Evolutionary conservation across 1,140 invertebrate genomes (phyloP), one percentile per base, ranked within the genome.

Genomic region (Neoseiulus cucumeris): DNA sequence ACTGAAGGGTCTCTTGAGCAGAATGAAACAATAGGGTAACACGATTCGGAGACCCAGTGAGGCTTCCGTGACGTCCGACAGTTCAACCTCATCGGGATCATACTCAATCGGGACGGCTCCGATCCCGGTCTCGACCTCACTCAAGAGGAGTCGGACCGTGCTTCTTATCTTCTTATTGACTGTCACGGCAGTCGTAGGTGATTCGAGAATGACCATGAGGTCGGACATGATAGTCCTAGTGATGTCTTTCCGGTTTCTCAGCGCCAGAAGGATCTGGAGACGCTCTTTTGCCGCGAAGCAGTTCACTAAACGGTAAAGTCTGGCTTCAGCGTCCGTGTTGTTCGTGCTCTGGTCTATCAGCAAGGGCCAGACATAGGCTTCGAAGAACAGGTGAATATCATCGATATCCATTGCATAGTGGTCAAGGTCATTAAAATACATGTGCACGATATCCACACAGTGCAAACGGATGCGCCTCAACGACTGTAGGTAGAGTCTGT

Each of bases 321-420:
- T 22, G 28, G 5, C 55, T 42, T 14, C 30, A 44, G 17, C 64
- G 9, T 30, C 28, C 41, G 18, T 17, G 25, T 22, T 12, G 55
- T 42, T 66, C 39, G 33, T 18, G 33, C 20, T 12, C 20, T 64
- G 51, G 64, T 66, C 84, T n/a, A 80, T 76, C 55, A 91, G 74
- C 71, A 84, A 81, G 0, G 89, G 89, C 82, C 87, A 92, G 18
- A 96, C 79, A 55, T 85, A 82, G 0, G 85, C 81, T 51, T 85
- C 75, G 73, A 86, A 91, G 12, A 92, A 70, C 0, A 84, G 82
- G 71, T 86, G 81, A 2, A 92, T 76, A 74, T 93, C 86, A 6
- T 78, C 72, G 28, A 74, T 70, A 5, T 76, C 79, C 85, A 87
- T 94, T 14, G 76, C 71, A 73, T 89, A 89, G 68, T 82, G 76